phyloP scores from a whole-genome alignment of 2,113 vertebrate species.

The Ammodytes dubius region DNA sequence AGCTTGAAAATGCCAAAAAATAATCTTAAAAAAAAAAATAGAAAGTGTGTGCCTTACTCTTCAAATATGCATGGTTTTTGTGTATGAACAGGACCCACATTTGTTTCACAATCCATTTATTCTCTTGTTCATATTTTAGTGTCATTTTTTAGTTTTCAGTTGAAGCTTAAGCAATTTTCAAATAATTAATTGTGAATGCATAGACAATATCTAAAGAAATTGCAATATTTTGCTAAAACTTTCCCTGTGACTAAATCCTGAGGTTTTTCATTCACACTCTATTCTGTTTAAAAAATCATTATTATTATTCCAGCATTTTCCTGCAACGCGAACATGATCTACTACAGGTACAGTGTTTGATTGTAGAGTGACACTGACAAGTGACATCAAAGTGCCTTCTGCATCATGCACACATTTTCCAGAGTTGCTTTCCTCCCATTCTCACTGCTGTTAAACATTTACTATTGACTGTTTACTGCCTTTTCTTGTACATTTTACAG shows the following conservation, averaged over 20 bases:
- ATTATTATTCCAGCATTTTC: not conserved
- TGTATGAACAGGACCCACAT: not conserved
- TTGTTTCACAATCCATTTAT: constrained; percentile 1
- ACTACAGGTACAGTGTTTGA: constrained; percentile 4
- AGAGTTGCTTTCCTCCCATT: constrained; percentile 2
- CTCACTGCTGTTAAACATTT: constrained; percentile 37
- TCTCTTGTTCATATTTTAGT: not conserved
- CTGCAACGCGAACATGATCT: not conserved
- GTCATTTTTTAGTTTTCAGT: not conserved
- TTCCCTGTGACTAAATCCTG: not conserved
- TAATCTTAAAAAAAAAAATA: no score
- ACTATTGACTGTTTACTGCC: constrained; percentile 55
- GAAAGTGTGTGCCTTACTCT: not conserved
- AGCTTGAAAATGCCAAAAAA: no score
- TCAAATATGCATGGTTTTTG: not conserved
- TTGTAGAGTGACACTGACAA: constrained; percentile 21
- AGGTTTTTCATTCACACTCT: not conserved
- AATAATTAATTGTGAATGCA: not conserved
- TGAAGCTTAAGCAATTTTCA: not conserved
- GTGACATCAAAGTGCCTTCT: constrained; percentile 43
- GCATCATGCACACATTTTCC: constrained; percentile 14
- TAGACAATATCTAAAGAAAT: not conserved
- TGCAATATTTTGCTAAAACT: not conserved
- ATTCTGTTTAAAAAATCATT: not conserved
- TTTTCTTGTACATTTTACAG: constrained; percentile 39